These are phyloP conservation scores for Hermaeophaga mercurialis DNA, from an alignment of 2,888 invertebrate species.

Conservation along the genomic window DNA sequence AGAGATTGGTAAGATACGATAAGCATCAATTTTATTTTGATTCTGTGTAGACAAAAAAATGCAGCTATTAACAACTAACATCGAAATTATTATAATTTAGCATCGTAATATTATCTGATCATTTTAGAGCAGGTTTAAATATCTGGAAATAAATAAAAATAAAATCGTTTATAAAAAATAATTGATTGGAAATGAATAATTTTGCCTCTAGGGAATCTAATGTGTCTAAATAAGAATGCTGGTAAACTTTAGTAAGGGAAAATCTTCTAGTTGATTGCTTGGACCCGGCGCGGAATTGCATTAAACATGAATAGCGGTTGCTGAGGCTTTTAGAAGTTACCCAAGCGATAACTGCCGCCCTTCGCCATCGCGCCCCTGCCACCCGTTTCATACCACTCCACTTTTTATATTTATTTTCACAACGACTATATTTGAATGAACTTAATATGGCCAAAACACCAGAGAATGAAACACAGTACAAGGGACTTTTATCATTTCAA, in stretches of 20 bases:
- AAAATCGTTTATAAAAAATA: too few species aligned
- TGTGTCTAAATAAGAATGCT: slow-evolving; percentile 13
- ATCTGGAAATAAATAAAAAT: too few species aligned
- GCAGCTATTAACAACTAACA: too few species aligned
- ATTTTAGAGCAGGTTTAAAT: too few species aligned
- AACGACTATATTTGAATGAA: not conserved
- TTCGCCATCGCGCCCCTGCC: slow-evolving; percentile 14
- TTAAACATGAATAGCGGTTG: slow-evolving; percentile 56
- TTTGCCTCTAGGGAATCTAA: slow-evolving; percentile 5
- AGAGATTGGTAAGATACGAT: too few species aligned
- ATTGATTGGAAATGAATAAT: too few species aligned
- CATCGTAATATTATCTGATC: too few species aligned
- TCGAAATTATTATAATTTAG: too few species aligned
- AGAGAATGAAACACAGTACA: too few species aligned
- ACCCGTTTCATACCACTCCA: slow-evolving; percentile 11
- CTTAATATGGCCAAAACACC: not conserved
- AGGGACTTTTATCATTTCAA: too few species aligned
- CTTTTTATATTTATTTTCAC: slow-evolving; percentile 8
- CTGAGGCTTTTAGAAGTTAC: slow-evolving; percentile 52
- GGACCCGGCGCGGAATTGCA: slow-evolving; percentile 49
- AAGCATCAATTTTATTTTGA: too few species aligned
- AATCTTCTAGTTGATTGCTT: slow-evolving; percentile 50
- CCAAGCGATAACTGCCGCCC: slow-evolving; percentile 51
- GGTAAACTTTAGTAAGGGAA: slow-evolving; percentile 22
- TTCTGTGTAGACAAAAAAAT: too few species aligned